Base-by-base conservation (phyloP, 2,113 vertebrate genomes). In the Lophochroa leadbeateri region DNA sequence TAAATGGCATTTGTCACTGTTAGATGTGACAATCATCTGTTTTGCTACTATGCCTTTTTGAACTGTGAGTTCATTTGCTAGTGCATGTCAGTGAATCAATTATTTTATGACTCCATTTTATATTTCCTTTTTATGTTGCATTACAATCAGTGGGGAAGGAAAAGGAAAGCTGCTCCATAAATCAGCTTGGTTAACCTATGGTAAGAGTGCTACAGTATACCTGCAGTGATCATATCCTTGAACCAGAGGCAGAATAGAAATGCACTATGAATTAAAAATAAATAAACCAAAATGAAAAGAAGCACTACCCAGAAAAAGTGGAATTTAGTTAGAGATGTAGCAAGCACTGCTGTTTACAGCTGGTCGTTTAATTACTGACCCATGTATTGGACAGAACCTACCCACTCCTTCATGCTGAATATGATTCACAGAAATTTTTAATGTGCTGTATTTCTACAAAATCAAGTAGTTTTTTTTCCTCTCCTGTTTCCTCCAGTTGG, bases 81-180 rank as follows among this genome's bases (percentile, higher is more conserved):
- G 69, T 92, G 84, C 79, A 82, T 82, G 77, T 77, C 96, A 91
- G 90, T 94, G 94, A 96, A 97, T 97, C 95, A 97, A 95, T 97
- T 98, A 95, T 97, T 97, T 98, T 97, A 96, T 86, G 65, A 71
- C 78, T 96, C 58, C 39, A 84, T 95, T 97, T 96, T 95, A 82
- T 96, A 95, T 97, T 97, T 97, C 87, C 78, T 81, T 96, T 97
- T 97, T 87, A 81, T 94, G 82, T 90, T 94, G 75, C 81, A 78
- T 92, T 97, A 86, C 65, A 92, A 71, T 79, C 88, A 88, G 75
- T 85, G 47, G 65, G 82, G 97, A 91, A 84, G 90, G 83, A 94
- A 94, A 82, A 90, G 49, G 53, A 86, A 96, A 97, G 88, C 81
- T 88, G 19, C 47, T 88, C 44, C 52, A 93, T 98, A 96, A 96